Percentiles rank a stretch among this genome's conserved stretches.
These are phyloP conservation scores for Argentina silus DNA, from an alignment of 2,797 vertebrate genomes.

Conservation along the genomic window DNA sequence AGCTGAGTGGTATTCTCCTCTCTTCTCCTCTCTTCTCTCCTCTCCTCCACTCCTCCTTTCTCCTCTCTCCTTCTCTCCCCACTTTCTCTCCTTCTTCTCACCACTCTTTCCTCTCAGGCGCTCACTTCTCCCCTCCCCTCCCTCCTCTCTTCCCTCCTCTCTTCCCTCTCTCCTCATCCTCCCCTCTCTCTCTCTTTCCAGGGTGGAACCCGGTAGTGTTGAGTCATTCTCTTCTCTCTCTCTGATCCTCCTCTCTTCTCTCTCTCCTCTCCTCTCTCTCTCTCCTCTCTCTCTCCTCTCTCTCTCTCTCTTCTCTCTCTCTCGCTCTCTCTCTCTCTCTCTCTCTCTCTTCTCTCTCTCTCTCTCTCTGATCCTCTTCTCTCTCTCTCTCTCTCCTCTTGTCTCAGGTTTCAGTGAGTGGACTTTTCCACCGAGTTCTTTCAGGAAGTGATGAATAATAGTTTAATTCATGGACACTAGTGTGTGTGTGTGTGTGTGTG, in stretches of 20 bases:
- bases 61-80: no score
- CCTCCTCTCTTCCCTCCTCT: constrained; percentile 6
- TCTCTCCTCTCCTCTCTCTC: background rate
- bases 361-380: constrained; percentile 62
- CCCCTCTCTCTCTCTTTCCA: constrained; percentile 69
- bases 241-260: no score
- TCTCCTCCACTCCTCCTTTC: background rate
- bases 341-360: constrained; percentile 54
- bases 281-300: constrained; percentile 12
- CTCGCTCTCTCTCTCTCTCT: background rate
- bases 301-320: constrained; percentile 2
- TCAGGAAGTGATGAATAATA: constrained; percentile 49
- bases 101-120: no score
- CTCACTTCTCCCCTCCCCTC: constrained; percentile 3
- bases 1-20: no score
- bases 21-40: background rate
- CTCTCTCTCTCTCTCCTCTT: no score
- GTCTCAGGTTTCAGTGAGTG: no score
- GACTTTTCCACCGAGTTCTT: no score
- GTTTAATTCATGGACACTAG: constrained; percentile 71
- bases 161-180: background rate
- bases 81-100: background rate
- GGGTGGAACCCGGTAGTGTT: no score
- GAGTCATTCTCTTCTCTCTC: no score
- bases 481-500: constrained; percentile 19